Base-by-base conservation (phyloP, 37 sponge, comb jelly and placozoan genomes). In the Beroe forskalii region DNA sequence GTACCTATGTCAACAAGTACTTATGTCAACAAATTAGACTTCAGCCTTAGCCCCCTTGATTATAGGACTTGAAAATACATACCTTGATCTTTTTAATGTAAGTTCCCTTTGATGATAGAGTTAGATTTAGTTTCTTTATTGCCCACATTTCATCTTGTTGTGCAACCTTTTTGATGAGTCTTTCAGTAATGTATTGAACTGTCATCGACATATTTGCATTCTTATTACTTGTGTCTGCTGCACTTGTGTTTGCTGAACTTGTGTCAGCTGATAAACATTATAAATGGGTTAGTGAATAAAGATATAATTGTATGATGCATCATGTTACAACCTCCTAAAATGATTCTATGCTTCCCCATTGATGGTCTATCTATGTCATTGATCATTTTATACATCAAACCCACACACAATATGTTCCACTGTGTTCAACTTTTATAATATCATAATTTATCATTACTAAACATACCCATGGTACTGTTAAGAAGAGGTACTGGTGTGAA, bases 71-170 rank as follows among this genome's bases (percentile, higher is more conserved):
- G n/a, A n/a, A n/a, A n/a, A n/a, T n/a, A n/a, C n/a, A n/a, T n/a
- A 80, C 86, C 86, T 80, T 41, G 12, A 80, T 80, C 40, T 80
- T 80, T 43, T 80, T 80, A 23, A 80, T 43, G 28, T 80, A 80
- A 44, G 19, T 43, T 24, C 86, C 86, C 17, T 41, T 43, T 43
- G 28, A 32, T 20, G 48, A 28, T 23, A 80, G 27, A 6, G 86
- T 80, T 25, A 80, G 31, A 24, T 80, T 37, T 9, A 80, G 40
- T 23, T 80, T 80, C 27, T 44, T 41, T 44, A 80, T 80, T 48
- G 42, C 41, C 86, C 86, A 80, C 41, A 43, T 33, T 25, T 80
- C 41, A 23, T 80, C 55, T 44, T 80, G 86, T 32, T 42, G 44
- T 14, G 86, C 14, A 22, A 80, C 40, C 55, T 44, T 41, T 25